These are phyloP conservation scores for Hypsibius dujardini DNA, from an alignment of 1,140 invertebrate species.

Conservation along the genomic window DNA sequence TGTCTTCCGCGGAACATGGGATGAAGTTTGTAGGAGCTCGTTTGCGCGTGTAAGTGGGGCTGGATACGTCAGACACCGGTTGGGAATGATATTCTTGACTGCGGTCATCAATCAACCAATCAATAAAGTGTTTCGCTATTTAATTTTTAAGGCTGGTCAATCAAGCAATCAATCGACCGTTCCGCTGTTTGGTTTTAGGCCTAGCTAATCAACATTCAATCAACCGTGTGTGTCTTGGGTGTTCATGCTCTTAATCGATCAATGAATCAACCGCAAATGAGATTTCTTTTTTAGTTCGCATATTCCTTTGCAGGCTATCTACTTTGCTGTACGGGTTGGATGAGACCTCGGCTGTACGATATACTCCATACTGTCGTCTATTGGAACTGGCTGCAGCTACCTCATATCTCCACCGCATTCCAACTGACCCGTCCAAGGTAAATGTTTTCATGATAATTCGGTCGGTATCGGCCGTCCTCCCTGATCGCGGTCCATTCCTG, in stretches of 20 bases:
- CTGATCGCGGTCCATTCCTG: not conserved
- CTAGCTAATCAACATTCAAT: too few relatives aligned
- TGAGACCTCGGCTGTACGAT: not conserved
- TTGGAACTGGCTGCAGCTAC: not conserved
- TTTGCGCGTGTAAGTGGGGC: not conserved
- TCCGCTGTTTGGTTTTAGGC: too few relatives aligned
- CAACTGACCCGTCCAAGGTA: not conserved
- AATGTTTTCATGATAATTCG: not conserved
- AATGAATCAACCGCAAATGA: too few relatives aligned
- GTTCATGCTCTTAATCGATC: too few relatives aligned
- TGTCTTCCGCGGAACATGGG: not conserved
- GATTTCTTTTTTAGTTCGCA: too few relatives aligned
- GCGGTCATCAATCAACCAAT: too few relatives aligned
- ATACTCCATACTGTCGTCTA: conserved; percentile 8
- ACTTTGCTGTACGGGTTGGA: conserved; percentile 8
- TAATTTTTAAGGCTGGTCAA: too few relatives aligned
- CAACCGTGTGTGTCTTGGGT: too few relatives aligned
- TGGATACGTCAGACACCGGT: not conserved
- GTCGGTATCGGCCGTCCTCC: too few relatives aligned
- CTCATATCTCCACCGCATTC: not conserved
- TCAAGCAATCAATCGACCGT: too few relatives aligned
- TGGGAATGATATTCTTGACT: not conserved
- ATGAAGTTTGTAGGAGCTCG: not conserved
- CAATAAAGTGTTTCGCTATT: too few relatives aligned
- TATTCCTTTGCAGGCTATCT: conserved; percentile 7